phyloP scores from a whole-genome alignment of 2,797 vertebrate species.

The Rhinogobio ventralis region DNA sequence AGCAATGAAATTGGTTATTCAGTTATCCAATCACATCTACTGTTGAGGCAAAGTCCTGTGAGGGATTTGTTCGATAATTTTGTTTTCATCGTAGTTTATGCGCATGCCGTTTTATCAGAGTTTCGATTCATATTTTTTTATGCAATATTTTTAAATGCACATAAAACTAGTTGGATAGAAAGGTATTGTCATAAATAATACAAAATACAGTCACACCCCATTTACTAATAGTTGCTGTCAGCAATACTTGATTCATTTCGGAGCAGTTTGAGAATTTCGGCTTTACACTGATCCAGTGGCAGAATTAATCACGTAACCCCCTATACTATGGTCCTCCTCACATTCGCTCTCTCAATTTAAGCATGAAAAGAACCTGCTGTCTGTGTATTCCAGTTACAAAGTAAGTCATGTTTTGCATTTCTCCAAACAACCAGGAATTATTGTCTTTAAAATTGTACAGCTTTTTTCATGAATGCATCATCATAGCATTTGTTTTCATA shows the following conservation, averaged over 20 bases:
- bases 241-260: background rate
- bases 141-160: too few species aligned
- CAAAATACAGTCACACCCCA: slow-evolving; percentile 14
- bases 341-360: background rate
- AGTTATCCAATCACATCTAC: background rate
- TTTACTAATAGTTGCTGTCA: slow-evolving; percentile 11
- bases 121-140: too few species aligned
- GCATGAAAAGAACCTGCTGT: background rate
- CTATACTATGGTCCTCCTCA: background rate
- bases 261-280: background rate
- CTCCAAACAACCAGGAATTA: background rate
- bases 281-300: background rate
- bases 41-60: background rate
- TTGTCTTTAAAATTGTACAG: background rate
- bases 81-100: background rate
- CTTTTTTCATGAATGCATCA: background rate
- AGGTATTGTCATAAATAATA: slow-evolving; percentile 6
- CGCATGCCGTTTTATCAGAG: background rate
- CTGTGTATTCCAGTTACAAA: slow-evolving; percentile 5
- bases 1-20: background rate
- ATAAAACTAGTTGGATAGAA: too few species aligned
- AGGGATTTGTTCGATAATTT: background rate
- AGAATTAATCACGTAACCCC: background rate
- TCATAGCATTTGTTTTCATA: slow-evolving; percentile 13
- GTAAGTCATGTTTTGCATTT: background rate